Evolutionary conservation across 2,797 vertebrate genomes (phyloP), one percentile per base, ranked within the genome.

Genomic region (Melanotaenia nigrans): DNA sequence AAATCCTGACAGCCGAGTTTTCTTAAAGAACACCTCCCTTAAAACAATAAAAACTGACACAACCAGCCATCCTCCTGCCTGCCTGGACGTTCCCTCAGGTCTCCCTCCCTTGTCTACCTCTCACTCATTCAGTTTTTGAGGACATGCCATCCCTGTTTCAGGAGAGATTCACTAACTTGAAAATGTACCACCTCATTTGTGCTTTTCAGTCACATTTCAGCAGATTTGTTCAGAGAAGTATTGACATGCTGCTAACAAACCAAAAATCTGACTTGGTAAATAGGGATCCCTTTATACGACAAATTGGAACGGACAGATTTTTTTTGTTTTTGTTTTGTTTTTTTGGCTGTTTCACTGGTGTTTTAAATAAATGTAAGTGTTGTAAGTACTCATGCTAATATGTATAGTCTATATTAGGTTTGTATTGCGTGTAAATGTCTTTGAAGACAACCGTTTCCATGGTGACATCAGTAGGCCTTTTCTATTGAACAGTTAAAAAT

Each of bases 21-120:
- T 38, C 62, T 36, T 40, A 61, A 14, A 35, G 28, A 55, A 40
- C 13, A 5, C 36, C 33, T 35, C 36, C 36, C 36, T 9, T 38
- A 38, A 10, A 38, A 10, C 36, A 38, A 38, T 38, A 12, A 38
- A 38, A 38, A 10, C 8, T 10, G 36, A 38, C 36, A 11, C 36
- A 12, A 12, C 36, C 36, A 12, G 11, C 36, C 36, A 38, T 7
- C 61, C 14, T 72, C 24, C 77, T 18, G 53, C 60, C 35, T 70
- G 56, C 45, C 64, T 70, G n/a, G 24, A 53, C 38, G 57, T 55
- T 65, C 63, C 60, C 54, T 47, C 16, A 24, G 22, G 60, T 40
- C 57, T 71, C 55, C 16, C 13, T 20, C 20, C 0, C n/a, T 24
- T 18, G 9, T 40, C 55, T 49, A 25, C 18, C 42, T 22, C 35